A percentile compares a stretch with the other conserved stretches of the same genome.
Conservation (phyloP, 2,888 invertebrate species). For the Psococerastis gibbosa region DNA sequence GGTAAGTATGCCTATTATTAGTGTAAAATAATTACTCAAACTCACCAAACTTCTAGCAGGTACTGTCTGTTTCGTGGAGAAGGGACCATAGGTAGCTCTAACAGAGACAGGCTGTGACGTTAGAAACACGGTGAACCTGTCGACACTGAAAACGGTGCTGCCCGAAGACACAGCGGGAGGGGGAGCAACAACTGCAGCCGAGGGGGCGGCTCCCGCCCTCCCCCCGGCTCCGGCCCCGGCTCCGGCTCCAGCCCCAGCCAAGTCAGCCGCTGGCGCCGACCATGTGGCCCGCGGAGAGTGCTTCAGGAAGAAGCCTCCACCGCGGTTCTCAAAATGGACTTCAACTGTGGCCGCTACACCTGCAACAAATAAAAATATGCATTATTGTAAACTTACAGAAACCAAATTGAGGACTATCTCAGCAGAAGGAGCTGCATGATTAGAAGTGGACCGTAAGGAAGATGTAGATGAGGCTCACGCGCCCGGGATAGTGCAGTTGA, state of each 20-base stretch:
- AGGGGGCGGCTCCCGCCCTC: slow-evolving; percentile 20
- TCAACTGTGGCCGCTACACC: slow-evolving; percentile 54
- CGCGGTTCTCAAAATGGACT: slow-evolving; percentile 81
- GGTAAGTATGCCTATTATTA: too few species aligned
- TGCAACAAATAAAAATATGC: too few species aligned
- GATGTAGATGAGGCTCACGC: too few species aligned
- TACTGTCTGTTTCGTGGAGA: slow-evolving; percentile 86
- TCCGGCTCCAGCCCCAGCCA: slow-evolving; percentile 18
- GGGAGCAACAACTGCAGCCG: too few species aligned
- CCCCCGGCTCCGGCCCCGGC: slow-evolving; percentile 27
- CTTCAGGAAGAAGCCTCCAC: slow-evolving; percentile 77
- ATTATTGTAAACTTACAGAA: too few species aligned
- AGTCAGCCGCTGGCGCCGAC: slow-evolving; percentile 22
- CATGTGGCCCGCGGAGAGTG: slow-evolving; percentile 56
- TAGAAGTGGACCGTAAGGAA: too few species aligned
- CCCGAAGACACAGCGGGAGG: slow-evolving; percentile 21
- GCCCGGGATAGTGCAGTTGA: too few species aligned
- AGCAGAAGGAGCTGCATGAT: too few species aligned
- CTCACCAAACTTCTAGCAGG: slow-evolving; percentile 40
- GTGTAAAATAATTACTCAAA: too few species aligned
- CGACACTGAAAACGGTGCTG: slow-evolving; percentile 51
- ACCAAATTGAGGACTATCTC: too few species aligned
- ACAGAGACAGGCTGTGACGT: slow-evolving; percentile 81
- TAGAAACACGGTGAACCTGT: slow-evolving; percentile 81
- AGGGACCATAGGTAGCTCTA: slow-evolving; percentile 82